Conservation (phyloP, 2,797 vertebrate genomes). For the Heliangelus exortis region DNA sequence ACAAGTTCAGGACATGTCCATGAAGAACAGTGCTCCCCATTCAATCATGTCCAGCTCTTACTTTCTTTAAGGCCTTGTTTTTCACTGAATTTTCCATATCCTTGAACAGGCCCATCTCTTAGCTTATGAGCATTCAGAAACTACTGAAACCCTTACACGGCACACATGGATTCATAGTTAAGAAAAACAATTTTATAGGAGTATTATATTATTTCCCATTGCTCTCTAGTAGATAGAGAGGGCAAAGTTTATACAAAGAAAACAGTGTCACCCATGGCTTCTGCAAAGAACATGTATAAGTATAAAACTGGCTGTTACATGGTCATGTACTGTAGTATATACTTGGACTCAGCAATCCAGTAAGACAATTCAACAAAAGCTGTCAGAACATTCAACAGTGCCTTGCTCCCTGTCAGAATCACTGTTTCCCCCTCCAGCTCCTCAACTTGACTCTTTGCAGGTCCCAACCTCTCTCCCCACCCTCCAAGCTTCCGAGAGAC, state of each 20-base stretch:
- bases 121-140: background rate
- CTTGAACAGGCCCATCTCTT: slow-evolving; percentile 26
- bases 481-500: background rate
- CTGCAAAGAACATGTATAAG: background rate
- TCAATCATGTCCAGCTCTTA: slow-evolving; percentile 44
- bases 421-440: background rate
- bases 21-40: slow-evolving; percentile 55
- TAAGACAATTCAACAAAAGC: slow-evolving; percentile 14
- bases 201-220: background rate
- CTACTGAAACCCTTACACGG: background rate
- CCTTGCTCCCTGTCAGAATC: background rate
- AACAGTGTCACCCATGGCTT: background rate
- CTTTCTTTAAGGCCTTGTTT: slow-evolving; percentile 53
- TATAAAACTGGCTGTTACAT: slow-evolving; percentile 20
- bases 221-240: background rate
- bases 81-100: slow-evolving; percentile 57
- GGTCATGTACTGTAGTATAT: background rate
- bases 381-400: background rate
- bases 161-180: background rate
- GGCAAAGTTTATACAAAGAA: background rate
- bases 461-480: background rate
- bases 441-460: background rate
- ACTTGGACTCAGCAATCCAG: slow-evolving; percentile 11
- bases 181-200: background rate
- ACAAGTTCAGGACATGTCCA: slow-evolving; percentile 9